Evolutionary conservation across 2,113 vertebrate species (phyloP).

Genomic region (Onychostruthus taczanowskii): DNA sequence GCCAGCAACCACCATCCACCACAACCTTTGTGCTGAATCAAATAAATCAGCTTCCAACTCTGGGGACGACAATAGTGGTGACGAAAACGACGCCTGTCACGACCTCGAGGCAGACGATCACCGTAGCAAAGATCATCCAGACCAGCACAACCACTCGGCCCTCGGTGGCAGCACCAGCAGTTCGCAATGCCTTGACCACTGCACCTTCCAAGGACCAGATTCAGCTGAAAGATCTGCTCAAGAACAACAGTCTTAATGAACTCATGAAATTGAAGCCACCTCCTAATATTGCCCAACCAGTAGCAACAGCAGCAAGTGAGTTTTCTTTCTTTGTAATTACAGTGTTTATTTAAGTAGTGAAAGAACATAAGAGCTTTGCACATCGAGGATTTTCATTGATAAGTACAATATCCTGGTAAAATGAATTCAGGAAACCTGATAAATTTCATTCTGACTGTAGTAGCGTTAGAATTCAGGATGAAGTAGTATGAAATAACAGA

Average conservation of each 20-base stretch:
- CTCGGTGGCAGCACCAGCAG: constrained; percentile 71
- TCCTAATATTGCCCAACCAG: constrained; percentile 92
- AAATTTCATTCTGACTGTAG: not conserved
- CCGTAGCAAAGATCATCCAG: constrained; percentile 94
- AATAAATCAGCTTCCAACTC: constrained; percentile 94
- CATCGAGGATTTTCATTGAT: rapidly evolving
- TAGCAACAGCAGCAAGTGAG: constrained; percentile 88
- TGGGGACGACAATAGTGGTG: constrained; percentile 87
- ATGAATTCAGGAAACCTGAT: not conserved
- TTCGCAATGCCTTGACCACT: constrained; percentile 77
- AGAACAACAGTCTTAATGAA: constrained; percentile 93
- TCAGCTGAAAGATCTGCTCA: constrained; percentile 90
- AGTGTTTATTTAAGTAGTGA: not conserved
- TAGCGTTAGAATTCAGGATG: not conserved
- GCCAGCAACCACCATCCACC: constrained; percentile 91
- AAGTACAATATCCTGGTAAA: not conserved
- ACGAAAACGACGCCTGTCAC: constrained; percentile 89
- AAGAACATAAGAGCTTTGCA: not conserved
- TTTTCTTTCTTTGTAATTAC: not conserved
- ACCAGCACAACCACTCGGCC: constrained; percentile 80
- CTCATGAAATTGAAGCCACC: constrained; percentile 98
- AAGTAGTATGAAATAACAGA: not conserved
- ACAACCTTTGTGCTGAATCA: constrained; percentile 99
- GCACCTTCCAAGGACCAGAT: constrained; percentile 88
- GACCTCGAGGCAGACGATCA: constrained; percentile 90